Percentiles rank a stretch among this genome's conserved stretches.
phyloP scores from a whole-genome alignment of 2,113 vertebrate species.

The Synodontis membranacea region DNA sequence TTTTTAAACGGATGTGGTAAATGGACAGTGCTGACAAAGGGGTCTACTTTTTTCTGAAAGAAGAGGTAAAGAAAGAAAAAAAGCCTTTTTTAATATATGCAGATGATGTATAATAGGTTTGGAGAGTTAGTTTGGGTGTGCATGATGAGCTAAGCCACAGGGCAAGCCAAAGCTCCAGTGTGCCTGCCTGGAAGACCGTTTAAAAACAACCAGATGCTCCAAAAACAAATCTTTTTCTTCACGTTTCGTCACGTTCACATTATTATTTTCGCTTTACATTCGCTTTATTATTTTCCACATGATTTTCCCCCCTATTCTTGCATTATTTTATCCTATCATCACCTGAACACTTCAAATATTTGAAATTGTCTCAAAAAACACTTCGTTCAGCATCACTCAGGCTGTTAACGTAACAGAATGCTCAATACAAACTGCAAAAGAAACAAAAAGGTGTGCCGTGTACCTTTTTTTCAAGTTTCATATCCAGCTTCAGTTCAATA shows the following conservation, averaged over 20 bases:
- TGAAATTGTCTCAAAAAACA: neutral
- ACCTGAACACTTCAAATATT: neutral
- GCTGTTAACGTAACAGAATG: neutral
- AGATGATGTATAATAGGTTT: neutral
- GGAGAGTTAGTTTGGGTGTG: neutral
- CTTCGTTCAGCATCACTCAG: neutral
- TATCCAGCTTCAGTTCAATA: conserved; percentile 81
- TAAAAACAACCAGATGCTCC: neutral
- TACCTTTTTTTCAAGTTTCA: conserved; percentile 91
- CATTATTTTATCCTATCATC: neutral
- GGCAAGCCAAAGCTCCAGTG: neutral
- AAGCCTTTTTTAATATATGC: neutral
- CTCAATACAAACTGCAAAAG: neutral
- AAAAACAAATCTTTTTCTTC: no score
- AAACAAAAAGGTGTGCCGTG: neutral
- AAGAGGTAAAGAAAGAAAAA: neutral
- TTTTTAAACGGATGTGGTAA: conserved; percentile 78
- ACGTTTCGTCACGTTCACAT: no score
- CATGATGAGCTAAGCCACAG: neutral
- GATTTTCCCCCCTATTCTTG: neutral
- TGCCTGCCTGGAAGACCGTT: neutral
- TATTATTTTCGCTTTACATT: no score
- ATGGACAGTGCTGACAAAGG: conserved; percentile 76
- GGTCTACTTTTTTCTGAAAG: conserved; percentile 83
- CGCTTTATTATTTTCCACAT: no score